These are phyloP conservation scores for Eurytoma californica DNA, from an alignment of 2,888 invertebrate genomes.

Conservation along the genomic window DNA sequence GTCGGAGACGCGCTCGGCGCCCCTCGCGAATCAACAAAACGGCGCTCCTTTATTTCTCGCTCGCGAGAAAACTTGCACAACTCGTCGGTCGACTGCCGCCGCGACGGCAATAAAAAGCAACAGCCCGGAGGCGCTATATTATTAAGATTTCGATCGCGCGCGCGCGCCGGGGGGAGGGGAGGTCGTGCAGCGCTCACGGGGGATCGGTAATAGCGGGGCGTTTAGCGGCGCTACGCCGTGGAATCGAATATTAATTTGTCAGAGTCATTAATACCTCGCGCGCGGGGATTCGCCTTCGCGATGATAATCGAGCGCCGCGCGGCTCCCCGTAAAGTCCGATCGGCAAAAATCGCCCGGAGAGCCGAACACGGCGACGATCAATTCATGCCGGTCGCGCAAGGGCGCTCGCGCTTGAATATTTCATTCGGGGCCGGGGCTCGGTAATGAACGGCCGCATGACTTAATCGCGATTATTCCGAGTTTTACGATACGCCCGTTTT, in stretches of 20 bases:
- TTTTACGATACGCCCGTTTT: neutral
- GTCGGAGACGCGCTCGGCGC: neutral
- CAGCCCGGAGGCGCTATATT: slow-evolving; percentile 35
- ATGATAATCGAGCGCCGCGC: slow-evolving; percentile 25
- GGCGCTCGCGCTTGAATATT: neutral
- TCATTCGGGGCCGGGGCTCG: slow-evolving; percentile 21
- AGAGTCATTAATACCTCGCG: slow-evolving; percentile 37
- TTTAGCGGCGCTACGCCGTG: slow-evolving; percentile 18
- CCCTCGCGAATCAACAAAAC: neutral
- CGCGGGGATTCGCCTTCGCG: neutral
- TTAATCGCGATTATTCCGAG: slow-evolving; percentile 24
- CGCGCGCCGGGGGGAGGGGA: too few species aligned
- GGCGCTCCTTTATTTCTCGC: neutral
- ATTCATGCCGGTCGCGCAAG: neutral
- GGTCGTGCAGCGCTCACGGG: neutral
- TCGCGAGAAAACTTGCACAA: slow-evolving; percentile 21
- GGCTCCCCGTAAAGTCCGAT: neutral
- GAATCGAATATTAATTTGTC: slow-evolving; percentile 54
- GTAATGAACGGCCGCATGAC: slow-evolving; percentile 5
- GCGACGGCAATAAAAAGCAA: slow-evolving; percentile 23
- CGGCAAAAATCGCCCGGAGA: neutral
- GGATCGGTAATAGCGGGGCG: slow-evolving; percentile 18
- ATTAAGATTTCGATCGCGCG: slow-evolving; percentile 49
- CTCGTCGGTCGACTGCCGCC: slow-evolving; percentile 28
- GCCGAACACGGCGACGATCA: neutral